Percentiles rank a stretch among this genome's conserved stretches.
These are phyloP conservation scores for Xenopus borealis DNA, from an alignment of 2,113 vertebrate species.

Conservation along the genomic window DNA sequence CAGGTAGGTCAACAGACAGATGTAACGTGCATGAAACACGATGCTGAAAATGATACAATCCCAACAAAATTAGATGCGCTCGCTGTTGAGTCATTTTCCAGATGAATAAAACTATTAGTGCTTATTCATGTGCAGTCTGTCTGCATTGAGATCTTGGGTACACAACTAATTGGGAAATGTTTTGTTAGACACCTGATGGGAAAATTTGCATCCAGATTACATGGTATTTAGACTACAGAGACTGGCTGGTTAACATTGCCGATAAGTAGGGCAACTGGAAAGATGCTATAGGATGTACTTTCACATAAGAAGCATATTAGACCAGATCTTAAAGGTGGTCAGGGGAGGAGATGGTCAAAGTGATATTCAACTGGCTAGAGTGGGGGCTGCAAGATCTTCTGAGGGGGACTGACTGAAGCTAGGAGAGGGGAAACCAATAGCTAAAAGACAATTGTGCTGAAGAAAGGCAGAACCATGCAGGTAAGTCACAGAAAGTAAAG, in stretches of 20 bases:
- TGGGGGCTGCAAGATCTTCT: no score
- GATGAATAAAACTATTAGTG: constrained; percentile 18
- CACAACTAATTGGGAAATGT: constrained; percentile 9
- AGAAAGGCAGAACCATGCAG: no score
- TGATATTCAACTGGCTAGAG: no score
- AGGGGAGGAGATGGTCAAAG: no score
- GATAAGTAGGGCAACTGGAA: neutral
- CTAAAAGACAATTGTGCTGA: no score
- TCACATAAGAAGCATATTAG: no score
- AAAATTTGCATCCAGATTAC: neutral
- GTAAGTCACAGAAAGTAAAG: no score
- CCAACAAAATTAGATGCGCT: constrained; percentile 29
- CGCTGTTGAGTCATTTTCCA: constrained; percentile 25
- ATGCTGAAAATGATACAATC: constrained; percentile 25
- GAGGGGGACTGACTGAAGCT: no score
- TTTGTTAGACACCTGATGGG: constrained; percentile 2
- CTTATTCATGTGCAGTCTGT: constrained; percentile 21
- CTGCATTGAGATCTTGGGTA: constrained; percentile 9
- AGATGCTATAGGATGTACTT: no score
- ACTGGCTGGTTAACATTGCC: neutral
- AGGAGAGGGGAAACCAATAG: no score
- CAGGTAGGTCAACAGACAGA: constrained; percentile 31
- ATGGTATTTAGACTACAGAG: neutral
- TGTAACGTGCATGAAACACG: constrained; percentile 14
- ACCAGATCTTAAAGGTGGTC: no score